Evolutionary conservation across 53 echinoderm and acorn worm genomes (phyloP).

Genomic region (Hippasteria phrygiana): DNA sequence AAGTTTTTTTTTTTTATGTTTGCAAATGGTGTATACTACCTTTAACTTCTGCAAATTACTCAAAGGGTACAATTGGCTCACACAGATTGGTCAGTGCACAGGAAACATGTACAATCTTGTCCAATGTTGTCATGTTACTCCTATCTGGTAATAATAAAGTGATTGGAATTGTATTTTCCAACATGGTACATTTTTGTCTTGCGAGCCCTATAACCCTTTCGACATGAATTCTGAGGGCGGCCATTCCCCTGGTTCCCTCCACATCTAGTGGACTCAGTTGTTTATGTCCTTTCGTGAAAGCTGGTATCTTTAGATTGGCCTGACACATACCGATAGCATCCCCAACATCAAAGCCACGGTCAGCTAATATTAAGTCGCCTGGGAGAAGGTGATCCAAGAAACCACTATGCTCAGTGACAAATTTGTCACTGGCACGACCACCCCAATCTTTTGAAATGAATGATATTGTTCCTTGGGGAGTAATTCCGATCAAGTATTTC

Average conservation of each 20-base stretch:
- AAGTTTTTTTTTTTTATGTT: too few species aligned
- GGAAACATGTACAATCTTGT: conserved; percentile 42
- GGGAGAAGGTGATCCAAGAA: conserved; percentile 39
- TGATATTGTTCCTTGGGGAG: conserved; percentile 48
- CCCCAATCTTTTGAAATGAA: conserved; percentile 62
- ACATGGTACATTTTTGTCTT: conserved; percentile 36
- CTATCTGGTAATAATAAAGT: too few species aligned
- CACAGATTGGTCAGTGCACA: conserved; percentile 40
- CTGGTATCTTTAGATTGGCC: conserved; percentile 33
- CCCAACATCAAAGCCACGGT: conserved; percentile 41
- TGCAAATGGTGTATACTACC: too few species aligned
- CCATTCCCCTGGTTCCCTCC: conserved; percentile 19
- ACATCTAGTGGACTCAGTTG: conserved; percentile 39
- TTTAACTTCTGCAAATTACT: too few species aligned
- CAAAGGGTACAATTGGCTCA: not conserved
- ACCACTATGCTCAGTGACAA: too few species aligned
- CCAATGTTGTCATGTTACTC: not conserved
- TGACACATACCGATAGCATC: conserved; percentile 40
- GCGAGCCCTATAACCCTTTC: conserved; percentile 53
- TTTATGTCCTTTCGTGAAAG: conserved; percentile 53
- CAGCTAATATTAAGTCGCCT: conserved; percentile 51
- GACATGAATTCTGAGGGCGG: conserved; percentile 43
- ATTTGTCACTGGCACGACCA: conserved; percentile 23
- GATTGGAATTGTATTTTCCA: too few species aligned
- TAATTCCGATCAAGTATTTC: conserved; percentile 42